Evolutionary conservation across 2,888 invertebrate genomes (phyloP).

Genomic region (Machimus atricapillus): DNA sequence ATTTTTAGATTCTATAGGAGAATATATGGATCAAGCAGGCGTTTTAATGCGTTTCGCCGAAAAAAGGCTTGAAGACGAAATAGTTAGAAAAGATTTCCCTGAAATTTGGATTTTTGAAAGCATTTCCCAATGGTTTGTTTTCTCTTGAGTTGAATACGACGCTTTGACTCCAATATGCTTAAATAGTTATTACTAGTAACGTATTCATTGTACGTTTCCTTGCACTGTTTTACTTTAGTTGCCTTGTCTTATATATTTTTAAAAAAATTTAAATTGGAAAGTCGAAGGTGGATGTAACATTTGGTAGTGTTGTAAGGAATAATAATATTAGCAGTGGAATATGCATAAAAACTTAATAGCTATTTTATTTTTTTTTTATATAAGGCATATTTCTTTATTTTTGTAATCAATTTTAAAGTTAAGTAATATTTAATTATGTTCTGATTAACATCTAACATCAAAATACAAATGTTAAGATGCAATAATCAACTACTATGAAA

Average conservation of each 20-base stretch:
- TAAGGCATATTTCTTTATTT: too few species aligned
- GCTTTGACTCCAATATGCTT: neutral
- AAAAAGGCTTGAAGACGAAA: neutral
- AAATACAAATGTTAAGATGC: too few species aligned
- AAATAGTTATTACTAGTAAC: neutral
- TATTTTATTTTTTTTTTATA: too few species aligned
- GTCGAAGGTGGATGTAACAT: neutral
- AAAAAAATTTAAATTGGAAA: neutral
- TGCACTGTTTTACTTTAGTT: neutral
- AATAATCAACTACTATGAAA: too few species aligned
- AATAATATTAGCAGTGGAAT: too few species aligned
- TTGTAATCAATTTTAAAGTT: too few species aligned
- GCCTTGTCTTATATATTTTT: neutral
- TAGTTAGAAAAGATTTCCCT: neutral
- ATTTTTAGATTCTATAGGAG: neutral
- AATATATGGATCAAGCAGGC: neutral
- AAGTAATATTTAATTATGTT: too few species aligned
- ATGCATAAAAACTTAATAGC: too few species aligned
- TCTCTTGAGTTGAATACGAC: neutral
- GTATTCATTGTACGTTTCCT: neutral
- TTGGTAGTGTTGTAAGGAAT: too few species aligned
- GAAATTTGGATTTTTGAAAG: conserved; percentile 23
- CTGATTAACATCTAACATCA: too few species aligned
- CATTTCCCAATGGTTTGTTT: neutral
- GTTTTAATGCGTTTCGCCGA: neutral